A percentile compares a stretch with the other conserved stretches of the same genome.
phyloP scores from a whole-genome alignment of 2,113 vertebrate species.

The Sinocyclocheilus grahami region DNA sequence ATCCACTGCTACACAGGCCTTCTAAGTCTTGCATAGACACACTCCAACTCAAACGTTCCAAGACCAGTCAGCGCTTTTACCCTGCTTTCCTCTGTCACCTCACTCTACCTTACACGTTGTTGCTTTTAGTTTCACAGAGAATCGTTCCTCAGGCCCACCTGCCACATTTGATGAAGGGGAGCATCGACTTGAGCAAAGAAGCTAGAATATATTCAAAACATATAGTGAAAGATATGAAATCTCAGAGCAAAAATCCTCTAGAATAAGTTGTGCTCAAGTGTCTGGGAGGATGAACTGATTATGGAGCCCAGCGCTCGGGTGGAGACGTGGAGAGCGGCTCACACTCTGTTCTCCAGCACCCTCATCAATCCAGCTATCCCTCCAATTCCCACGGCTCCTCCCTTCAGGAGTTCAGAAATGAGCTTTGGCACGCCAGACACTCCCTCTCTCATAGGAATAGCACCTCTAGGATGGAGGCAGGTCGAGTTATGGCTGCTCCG shows the following conservation, averaged over 20 bases:
- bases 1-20: slow-evolving; percentile 27
- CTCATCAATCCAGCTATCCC: slow-evolving; percentile 33
- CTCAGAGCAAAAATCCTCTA: slow-evolving; percentile 8
- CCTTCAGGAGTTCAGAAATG: slow-evolving; percentile 22
- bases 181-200: not conserved
- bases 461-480: not conserved
- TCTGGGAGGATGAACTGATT: slow-evolving; percentile 19
- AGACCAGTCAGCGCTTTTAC: not conserved
- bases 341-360: slow-evolving; percentile 4
- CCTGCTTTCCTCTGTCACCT: not conserved
- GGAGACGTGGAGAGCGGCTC: slow-evolving; percentile 23
- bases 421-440: slow-evolving; percentile 9
- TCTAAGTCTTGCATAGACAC: not conserved
- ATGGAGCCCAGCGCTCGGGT: slow-evolving; percentile 7
- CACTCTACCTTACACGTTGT: not conserved
- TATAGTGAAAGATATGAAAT: not conserved
- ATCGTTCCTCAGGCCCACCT: slow-evolving; percentile 4
- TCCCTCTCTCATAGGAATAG: not conserved
- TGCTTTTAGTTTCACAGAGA: not conserved
- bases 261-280: slow-evolving; percentile 4
- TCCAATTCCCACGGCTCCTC: slow-evolving; percentile 26
- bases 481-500: slow-evolving; percentile 11
- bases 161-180: slow-evolving; percentile 3
- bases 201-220: not conserved
- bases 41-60: not conserved